phyloP scores from a whole-genome alignment of 2,797 vertebrate genomes.

The Peromyscus melanophrys region DNA sequence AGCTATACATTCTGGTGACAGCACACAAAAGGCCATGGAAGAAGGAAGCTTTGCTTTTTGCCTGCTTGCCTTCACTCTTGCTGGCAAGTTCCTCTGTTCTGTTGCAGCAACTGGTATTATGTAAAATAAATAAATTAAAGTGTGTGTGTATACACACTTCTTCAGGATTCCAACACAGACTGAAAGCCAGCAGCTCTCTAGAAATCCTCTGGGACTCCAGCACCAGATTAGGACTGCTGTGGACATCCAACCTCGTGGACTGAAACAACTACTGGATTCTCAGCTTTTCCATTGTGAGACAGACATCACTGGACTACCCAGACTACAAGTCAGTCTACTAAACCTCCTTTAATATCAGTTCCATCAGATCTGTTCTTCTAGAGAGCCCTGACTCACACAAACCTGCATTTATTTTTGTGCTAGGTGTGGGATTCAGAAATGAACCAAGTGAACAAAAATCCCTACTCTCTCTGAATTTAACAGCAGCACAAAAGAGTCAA shows the following conservation, averaged over 20 bases:
- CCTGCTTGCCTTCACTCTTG: not conserved
- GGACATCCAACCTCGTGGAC: not conserved
- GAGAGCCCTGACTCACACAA: not conserved
- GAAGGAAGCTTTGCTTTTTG: not conserved
- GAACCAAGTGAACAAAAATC: slow-evolving; percentile 55
- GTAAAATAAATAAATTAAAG: not conserved
- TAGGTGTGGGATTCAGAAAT: not conserved
- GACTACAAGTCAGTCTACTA: not conserved
- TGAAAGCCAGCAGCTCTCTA: not conserved
- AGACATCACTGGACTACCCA: not conserved
- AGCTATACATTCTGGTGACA: not conserved
- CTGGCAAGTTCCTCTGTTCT: not conserved
- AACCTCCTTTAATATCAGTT: not conserved
- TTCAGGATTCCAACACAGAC: not conserved
- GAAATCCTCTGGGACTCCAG: too few relatives aligned
- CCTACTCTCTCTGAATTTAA: not conserved
- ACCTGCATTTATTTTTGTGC: not conserved
- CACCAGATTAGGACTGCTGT: too few relatives aligned
- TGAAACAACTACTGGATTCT: not conserved
- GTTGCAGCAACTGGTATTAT: not conserved
- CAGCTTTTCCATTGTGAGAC: not conserved
- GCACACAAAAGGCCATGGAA: not conserved
- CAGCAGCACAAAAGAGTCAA: not conserved
- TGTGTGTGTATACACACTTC: not conserved
- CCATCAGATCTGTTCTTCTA: not conserved